Conservation (phyloP, 2,797 vertebrate genomes). For the Silurus aristotelis region DNA sequence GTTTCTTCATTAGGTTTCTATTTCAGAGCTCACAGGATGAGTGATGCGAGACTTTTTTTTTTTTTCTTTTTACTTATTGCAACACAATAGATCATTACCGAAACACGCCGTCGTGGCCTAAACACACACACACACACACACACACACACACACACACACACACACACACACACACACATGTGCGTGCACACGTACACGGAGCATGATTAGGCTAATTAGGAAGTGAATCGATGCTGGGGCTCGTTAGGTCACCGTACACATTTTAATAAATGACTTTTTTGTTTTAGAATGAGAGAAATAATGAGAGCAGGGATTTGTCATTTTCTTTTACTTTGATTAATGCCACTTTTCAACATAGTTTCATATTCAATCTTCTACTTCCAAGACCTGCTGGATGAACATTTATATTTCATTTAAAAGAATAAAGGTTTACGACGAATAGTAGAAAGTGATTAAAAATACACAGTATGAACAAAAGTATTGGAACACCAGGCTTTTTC, state of each 20-base stretch:
- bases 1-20: slow-evolving; percentile 32
- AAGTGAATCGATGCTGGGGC: not conserved
- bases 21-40: slow-evolving; percentile 24
- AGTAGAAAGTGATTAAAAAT: not conserved
- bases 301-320: not conserved
- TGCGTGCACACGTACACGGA: not conserved
- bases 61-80: not conserved
- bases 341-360: not conserved
- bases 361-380: not conserved
- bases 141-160: not conserved
- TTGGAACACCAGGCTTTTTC: too few relatives aligned
- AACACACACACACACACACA: not conserved
- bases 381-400: not conserved
- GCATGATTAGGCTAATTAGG: not conserved
- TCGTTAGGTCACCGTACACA: not conserved
- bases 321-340: not conserved
- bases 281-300: not conserved
- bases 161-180: not conserved
- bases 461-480: too few relatives aligned
- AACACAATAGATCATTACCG: slow-evolving; percentile 20
- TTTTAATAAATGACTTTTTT: not conserved
- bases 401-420: not conserved
- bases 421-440: not conserved
- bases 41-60: not conserved
- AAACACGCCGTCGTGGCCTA: not conserved